A percentile compares a stretch with the other conserved stretches of the same genome.
Conservation (phyloP, 2,113 vertebrate species). For the Daphoenositta chrysoptera region DNA sequence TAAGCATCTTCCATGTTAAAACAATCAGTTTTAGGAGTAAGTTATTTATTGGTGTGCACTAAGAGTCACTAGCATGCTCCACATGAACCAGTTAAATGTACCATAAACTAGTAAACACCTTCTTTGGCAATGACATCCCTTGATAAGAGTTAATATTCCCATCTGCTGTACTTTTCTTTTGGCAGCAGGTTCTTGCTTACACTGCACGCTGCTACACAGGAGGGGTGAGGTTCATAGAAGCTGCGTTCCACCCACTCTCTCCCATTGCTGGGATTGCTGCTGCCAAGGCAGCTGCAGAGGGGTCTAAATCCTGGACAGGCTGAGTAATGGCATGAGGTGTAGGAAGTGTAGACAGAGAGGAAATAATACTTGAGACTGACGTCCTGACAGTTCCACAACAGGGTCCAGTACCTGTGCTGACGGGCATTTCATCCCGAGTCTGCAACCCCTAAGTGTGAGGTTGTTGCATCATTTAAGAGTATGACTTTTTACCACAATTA, state of each 20-base stretch:
- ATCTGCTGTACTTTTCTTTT: background rate
- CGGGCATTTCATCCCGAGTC: background rate
- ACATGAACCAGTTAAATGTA: background rate
- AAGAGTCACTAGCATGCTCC: background rate
- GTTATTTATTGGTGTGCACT: background rate
- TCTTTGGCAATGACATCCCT: background rate
- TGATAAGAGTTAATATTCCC: background rate
- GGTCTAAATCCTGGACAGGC: background rate
- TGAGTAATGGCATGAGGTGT: background rate
- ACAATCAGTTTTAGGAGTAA: background rate
- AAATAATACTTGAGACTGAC: background rate
- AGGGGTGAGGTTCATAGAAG: background rate
- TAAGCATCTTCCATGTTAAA: background rate
- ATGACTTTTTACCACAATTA: background rate
- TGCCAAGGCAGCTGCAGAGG: background rate
- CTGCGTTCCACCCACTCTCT: background rate
- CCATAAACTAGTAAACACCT: background rate
- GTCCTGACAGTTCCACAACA: background rate
- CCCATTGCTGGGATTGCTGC: background rate
- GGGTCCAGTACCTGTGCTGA: background rate
- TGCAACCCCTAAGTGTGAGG: accelerated
- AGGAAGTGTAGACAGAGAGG: background rate
- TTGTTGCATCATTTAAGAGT: too few species aligned
- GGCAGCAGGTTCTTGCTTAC: background rate
- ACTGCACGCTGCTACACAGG: background rate